Conservation (phyloP, 1,140 invertebrate species). For the Ceratosolen fusciceps region DNA sequence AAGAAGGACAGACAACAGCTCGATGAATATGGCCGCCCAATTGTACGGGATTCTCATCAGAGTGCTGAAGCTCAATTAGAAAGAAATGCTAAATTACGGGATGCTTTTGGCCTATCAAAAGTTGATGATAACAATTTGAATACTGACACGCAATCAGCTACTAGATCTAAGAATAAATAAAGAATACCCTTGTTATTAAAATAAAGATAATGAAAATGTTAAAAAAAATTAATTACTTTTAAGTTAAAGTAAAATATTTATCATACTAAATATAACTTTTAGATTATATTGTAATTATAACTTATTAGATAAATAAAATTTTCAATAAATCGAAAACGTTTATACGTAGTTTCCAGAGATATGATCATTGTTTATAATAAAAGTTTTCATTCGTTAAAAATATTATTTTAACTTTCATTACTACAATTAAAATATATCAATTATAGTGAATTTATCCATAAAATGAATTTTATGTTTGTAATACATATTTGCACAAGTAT, state of each 20-base stretch:
- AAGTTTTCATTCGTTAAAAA: no score
- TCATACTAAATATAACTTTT: not conserved
- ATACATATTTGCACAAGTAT: no score
- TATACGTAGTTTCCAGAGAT: not conserved
- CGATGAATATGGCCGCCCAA: conserved; percentile 61
- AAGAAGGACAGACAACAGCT: not conserved
- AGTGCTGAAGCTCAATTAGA: conserved; percentile 96
- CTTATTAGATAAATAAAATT: not conserved
- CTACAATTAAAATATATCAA: no score
- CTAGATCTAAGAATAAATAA: conserved; percentile 16
- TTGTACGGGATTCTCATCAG: conserved; percentile 94
- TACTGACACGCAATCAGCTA: not conserved
- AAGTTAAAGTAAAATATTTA: not conserved
- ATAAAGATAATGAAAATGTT: not conserved
- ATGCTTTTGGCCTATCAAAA: conserved; percentile 92
- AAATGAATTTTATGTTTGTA: no score
- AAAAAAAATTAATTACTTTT: not conserved
- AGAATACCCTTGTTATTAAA: not conserved
- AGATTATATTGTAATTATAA: not conserved
- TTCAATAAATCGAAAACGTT: not conserved
- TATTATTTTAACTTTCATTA: no score
- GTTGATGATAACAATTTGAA: not conserved
- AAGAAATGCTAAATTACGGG: conserved; percentile 92
- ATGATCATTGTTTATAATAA: no score
- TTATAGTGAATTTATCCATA: no score